Conservation (phyloP, 2,888 invertebrate species). For the Acronicta psi region DNA sequence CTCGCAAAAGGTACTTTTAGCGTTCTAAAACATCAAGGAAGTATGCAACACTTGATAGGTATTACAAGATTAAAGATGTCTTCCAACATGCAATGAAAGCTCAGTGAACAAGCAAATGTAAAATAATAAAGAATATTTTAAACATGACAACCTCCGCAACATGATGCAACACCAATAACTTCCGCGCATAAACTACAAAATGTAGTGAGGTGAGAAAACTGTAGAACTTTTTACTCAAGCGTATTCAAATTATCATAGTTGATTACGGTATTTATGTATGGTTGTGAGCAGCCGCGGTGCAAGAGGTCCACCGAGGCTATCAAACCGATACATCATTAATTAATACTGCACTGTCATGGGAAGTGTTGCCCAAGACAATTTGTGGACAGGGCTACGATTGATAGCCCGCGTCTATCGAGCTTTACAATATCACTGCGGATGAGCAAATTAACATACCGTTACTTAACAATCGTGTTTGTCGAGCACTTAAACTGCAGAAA, state of each 20-base stretch:
- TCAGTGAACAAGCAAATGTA: slow-evolving; percentile 24
- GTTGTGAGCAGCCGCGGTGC: slow-evolving; percentile 32
- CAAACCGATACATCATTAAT: slow-evolving; percentile 72
- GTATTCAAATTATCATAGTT: slow-evolving; percentile 56
- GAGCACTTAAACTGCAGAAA: slow-evolving; percentile 9
- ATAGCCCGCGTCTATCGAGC: slow-evolving; percentile 38
- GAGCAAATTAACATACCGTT: slow-evolving; percentile 41
- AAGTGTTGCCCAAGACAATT: slow-evolving; percentile 71
- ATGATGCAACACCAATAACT: slow-evolving; percentile 52
- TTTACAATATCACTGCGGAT: slow-evolving; percentile 19
- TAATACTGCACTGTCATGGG: slow-evolving; percentile 73
- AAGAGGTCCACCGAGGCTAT: slow-evolving; percentile 60
- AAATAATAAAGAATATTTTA: slow-evolving; percentile 26
- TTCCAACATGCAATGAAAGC: slow-evolving; percentile 23
- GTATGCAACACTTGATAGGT: slow-evolving; percentile 16
- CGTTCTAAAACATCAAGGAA: slow-evolving; percentile 29
- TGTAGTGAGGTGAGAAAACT: slow-evolving; percentile 50
- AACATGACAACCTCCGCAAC: slow-evolving; percentile 15
- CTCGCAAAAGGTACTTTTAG: slow-evolving; percentile 6
- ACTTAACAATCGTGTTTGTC: slow-evolving; percentile 26
- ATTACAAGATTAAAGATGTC: slow-evolving; percentile 23
- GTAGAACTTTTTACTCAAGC: slow-evolving; percentile 46
- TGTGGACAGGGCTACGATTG: slow-evolving; percentile 56
- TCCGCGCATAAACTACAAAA: slow-evolving; percentile 47
- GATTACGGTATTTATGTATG: slow-evolving; percentile 57